A percentile compares a stretch with the other conserved stretches of the same genome.
Conservation (phyloP, 2,888 invertebrate genomes). For the Unio delphinus region DNA sequence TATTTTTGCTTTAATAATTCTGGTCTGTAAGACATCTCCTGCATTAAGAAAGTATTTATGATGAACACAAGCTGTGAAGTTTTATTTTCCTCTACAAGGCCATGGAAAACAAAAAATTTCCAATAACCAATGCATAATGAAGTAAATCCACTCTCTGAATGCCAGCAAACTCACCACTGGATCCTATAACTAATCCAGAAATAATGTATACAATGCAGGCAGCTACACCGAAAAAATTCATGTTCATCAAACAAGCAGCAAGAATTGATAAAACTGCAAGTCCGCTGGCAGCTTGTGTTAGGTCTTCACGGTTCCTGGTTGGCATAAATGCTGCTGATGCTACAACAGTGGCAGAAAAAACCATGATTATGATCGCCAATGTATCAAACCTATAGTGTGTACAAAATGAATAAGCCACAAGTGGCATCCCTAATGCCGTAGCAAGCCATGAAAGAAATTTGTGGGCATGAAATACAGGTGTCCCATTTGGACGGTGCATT, state of each 20-base stretch:
- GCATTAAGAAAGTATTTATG: too few species aligned
- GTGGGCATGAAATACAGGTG: slow-evolving; percentile 40
- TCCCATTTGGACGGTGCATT: slow-evolving; percentile 40
- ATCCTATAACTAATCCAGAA: slow-evolving; percentile 54
- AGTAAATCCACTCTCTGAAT: slow-evolving; percentile 59
- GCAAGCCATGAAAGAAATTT: slow-evolving; percentile 54
- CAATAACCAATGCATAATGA: slow-evolving; percentile 59
- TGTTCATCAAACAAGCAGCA: slow-evolving; percentile 36
- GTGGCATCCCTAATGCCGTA: slow-evolving; percentile 54
- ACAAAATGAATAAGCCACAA: slow-evolving; percentile 59
- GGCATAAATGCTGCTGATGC: slow-evolving; percentile 43
- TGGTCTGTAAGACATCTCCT: too few species aligned
- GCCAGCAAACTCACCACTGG: slow-evolving; percentile 47
- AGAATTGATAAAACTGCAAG: slow-evolving; percentile 59
- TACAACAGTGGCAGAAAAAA: slow-evolving; percentile 40
- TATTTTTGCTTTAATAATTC: too few species aligned
- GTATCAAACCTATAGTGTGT: slow-evolving; percentile 33
- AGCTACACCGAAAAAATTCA: slow-evolving; percentile 52
- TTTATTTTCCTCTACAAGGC: slow-evolving; percentile 15
- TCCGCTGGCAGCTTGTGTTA: slow-evolving; percentile 56
- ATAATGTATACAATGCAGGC: slow-evolving; percentile 52
- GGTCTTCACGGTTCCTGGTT: slow-evolving; percentile 37
- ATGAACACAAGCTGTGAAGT: too few species aligned
- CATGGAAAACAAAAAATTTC: slow-evolving; percentile 52
- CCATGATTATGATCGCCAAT: slow-evolving; percentile 48